phyloP scores from a whole-genome alignment of 2,113 vertebrate genomes.

The Numida meleagris region DNA sequence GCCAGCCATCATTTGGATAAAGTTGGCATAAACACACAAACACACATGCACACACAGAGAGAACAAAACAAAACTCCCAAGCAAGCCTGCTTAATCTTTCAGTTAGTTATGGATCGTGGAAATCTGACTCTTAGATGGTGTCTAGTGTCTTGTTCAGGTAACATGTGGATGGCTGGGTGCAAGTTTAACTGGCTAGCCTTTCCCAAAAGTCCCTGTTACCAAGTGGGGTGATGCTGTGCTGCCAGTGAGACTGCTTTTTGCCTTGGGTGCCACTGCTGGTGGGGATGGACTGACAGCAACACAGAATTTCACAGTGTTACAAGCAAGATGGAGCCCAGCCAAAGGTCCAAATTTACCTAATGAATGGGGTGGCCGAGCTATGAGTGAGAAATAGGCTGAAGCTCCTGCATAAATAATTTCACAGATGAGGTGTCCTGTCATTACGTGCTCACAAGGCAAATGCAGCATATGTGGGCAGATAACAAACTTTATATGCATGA shows the following conservation, averaged over 20 bases:
- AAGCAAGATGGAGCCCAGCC: not conserved
- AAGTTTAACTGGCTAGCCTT: not conserved
- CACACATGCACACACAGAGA: not conserved
- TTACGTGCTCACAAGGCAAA: not conserved
- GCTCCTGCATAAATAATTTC: fast-evolving
- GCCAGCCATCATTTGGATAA: conserved; percentile 30
- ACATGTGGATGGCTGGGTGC: not conserved
- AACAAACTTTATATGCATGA: fast-evolving
- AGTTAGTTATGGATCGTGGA: not conserved
- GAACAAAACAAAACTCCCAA: not conserved
- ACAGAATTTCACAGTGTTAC: not conserved
- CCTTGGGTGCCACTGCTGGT: not conserved
- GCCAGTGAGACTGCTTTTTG: not conserved
- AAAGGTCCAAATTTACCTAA: not conserved
- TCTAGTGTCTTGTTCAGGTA: not conserved
- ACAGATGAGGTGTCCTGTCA: not conserved
- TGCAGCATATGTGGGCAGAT: not conserved
- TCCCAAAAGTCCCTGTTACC: not conserved
- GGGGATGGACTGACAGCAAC: not conserved
- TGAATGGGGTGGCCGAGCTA: not conserved
- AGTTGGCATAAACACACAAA: not conserved
- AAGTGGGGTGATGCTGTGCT: not conserved
- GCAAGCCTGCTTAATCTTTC: not conserved
- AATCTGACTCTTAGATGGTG: not conserved
- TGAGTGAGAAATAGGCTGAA: not conserved